Conservation (phyloP, 2,113 vertebrate species). For the Callospermophilus lateralis region DNA sequence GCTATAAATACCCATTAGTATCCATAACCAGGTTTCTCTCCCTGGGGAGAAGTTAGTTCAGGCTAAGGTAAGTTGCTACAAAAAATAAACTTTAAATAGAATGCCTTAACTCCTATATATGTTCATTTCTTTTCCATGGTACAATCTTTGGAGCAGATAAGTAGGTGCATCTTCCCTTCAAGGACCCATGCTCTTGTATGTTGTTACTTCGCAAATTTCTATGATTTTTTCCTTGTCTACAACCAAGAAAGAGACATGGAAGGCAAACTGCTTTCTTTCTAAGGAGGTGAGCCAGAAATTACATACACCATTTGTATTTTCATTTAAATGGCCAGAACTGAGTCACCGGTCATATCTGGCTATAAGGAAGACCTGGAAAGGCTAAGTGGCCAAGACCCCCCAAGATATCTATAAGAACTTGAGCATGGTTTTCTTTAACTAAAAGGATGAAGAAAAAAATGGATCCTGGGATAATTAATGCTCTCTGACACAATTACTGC, state of each 20-base stretch:
- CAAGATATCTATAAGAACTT: not conserved
- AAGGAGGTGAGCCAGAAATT: not conserved
- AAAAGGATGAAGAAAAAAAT: not conserved
- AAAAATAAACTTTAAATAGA: slow-evolving; percentile 3
- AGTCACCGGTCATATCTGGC: not conserved
- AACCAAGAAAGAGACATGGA: not conserved
- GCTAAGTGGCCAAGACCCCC: not conserved
- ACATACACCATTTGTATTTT: not conserved
- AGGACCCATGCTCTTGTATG: not conserved
- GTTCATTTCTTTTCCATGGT: not conserved
- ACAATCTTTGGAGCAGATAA: not conserved
- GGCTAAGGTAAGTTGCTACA: not conserved
- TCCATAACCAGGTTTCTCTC: not conserved
- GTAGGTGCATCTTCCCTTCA: not conserved
- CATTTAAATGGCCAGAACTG: not conserved
- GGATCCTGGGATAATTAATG: not conserved
- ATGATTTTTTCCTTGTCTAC: not conserved
- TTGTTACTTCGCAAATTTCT: not conserved
- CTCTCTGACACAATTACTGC: not conserved
- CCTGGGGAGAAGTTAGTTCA: not conserved
- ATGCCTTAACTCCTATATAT: not conserved
- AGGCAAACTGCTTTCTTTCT: not conserved
- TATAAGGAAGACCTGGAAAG: not conserved
- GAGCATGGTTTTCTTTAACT: not conserved
- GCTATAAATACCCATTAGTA: not conserved